phyloP scores from a whole-genome alignment of 1,140 invertebrate species.

The Wasmannia auropunctata region DNA sequence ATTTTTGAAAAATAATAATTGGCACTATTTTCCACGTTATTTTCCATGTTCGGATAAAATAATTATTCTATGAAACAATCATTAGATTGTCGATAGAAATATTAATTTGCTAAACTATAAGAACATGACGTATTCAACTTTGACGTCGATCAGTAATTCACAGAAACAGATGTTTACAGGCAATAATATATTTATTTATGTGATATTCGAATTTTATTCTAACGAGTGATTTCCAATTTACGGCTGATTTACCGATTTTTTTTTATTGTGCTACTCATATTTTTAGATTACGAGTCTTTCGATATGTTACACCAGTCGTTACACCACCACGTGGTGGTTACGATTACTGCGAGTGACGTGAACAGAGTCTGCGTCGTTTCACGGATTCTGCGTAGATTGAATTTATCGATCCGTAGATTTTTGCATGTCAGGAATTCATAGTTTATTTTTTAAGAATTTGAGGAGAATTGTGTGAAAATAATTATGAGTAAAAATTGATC shows the following conservation, averaged over 20 bases:
- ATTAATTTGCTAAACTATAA: neutral
- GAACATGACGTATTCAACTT: neutral
- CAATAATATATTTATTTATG: neutral
- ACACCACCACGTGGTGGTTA: conserved; percentile 43
- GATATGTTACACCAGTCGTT: neutral
- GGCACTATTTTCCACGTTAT: too few relatives aligned
- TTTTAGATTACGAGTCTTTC: neutral
- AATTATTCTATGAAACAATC: neutral
- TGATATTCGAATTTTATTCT: neutral
- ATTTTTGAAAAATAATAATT: neutral
- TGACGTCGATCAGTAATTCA: neutral
- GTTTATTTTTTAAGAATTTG: neutral
- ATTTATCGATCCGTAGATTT: conserved; percentile 34
- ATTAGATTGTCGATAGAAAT: neutral
- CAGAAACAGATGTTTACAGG: neutral
- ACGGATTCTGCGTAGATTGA: conserved; percentile 20
- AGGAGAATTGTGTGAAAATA: neutral
- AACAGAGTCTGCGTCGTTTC: conserved; percentile 18
- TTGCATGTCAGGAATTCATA: neutral
- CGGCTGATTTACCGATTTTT: neutral
- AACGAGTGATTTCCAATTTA: neutral
- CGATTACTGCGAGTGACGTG: conserved; percentile 3
- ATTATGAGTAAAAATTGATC: neutral
- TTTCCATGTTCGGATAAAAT: neutral
- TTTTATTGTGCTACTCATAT: neutral